Evolutionary conservation across 2,888 invertebrate genomes (phyloP).

Genomic region (Ditula angustiorana): DNA sequence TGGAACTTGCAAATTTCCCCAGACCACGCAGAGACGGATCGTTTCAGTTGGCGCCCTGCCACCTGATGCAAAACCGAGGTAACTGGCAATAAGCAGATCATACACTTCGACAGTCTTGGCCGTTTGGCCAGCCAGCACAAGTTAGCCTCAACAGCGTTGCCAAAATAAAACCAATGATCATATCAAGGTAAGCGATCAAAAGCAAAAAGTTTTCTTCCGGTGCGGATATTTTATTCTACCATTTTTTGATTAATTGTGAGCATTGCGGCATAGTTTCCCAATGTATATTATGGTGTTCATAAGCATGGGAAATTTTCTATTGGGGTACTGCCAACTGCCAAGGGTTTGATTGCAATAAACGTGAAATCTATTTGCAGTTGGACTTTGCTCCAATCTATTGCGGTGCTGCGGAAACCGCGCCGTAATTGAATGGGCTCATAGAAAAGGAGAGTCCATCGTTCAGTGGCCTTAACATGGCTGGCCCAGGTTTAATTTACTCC

Average conservation of each 20-base stretch:
- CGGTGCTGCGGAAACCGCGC: constrained; percentile 18
- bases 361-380: constrained; percentile 41
- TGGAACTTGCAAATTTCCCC: constrained; percentile 25
- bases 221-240: constrained; percentile 15
- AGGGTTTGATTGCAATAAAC: constrained; percentile 23
- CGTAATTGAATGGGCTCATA: constrained; percentile 24
- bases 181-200: constrained; percentile 37
- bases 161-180: constrained; percentile 37
- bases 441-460: constrained; percentile 22
- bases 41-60: constrained; percentile 35
- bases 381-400: constrained; percentile 42
- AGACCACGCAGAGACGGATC: constrained; percentile 4
- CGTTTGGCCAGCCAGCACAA: constrained; percentile 12
- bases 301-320: constrained; percentile 28
- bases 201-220: constrained; percentile 33
- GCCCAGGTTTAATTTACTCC: no score
- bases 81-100: constrained; percentile 23
- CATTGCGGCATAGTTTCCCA: neutral
- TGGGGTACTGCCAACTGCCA: constrained; percentile 44
- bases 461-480: no score
- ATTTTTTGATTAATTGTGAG: constrained; percentile 13
- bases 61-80: constrained; percentile 26
- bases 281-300: constrained; percentile 1
- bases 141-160: constrained; percentile 41
- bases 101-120: constrained; percentile 18